Evolutionary conservation across 2,113 vertebrate species (phyloP).

Genomic region (Oriolus oriolus): DNA sequence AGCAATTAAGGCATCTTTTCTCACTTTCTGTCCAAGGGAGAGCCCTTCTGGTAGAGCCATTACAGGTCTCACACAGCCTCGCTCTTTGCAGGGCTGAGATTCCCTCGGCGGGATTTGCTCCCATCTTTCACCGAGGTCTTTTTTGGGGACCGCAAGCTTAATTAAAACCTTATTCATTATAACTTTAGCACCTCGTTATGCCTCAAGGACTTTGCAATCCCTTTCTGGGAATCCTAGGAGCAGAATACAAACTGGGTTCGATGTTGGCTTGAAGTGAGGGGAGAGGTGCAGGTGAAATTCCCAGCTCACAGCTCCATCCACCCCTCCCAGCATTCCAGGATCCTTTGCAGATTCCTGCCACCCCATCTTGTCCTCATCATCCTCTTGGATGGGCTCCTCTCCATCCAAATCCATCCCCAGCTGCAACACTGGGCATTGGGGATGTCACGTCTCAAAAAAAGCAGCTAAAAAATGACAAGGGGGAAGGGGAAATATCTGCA

Average conservation of each 20-base stretch:
- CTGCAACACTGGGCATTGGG: neutral
- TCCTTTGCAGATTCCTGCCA: neutral
- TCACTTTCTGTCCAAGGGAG: slow-evolving; percentile 16
- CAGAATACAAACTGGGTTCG: neutral
- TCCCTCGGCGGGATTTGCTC: neutral
- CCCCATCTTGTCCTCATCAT: neutral
- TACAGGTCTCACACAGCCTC: neutral
- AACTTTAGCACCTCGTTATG: neutral
- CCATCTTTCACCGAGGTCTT: neutral
- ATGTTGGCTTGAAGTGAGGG: accelerated
- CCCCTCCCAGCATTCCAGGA: accelerated
- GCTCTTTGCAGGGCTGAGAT: neutral
- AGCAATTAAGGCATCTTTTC: slow-evolving; percentile 51
- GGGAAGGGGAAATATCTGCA: neutral
- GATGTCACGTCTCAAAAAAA: neutral
- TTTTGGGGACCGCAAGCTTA: neutral
- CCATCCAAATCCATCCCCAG: neutral
- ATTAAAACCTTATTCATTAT: slow-evolving; percentile 15
- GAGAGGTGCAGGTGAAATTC: neutral
- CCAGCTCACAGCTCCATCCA: neutral
- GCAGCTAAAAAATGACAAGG: accelerated
- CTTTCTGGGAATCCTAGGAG: neutral
- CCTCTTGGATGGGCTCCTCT: neutral
- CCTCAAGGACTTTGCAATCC: neutral
- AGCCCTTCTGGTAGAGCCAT: slow-evolving; percentile 53